Percentiles rank a stretch among this genome's conserved stretches.
phyloP scores from a whole-genome alignment of 2,113 vertebrate species.

The Trogon melanurus region DNA sequence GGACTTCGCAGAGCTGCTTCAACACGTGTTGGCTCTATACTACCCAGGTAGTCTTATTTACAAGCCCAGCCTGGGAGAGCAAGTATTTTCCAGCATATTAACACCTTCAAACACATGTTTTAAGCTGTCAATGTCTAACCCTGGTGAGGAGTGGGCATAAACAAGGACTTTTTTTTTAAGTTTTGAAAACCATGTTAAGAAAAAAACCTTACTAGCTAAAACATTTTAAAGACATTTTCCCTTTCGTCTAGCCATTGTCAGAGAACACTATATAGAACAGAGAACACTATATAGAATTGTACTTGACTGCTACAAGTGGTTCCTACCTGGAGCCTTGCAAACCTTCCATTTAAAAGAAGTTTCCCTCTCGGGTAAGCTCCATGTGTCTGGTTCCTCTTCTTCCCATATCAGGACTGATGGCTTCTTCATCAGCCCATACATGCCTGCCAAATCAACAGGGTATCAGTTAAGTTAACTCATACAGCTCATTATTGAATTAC shows the following conservation, averaged over 20 bases:
- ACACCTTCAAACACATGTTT: not conserved
- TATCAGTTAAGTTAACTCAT: not conserved
- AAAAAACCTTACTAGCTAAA: not conserved
- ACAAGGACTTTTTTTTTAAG: not conserved
- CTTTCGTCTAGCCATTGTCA: not conserved
- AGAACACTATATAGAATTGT: not conserved
- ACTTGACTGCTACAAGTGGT: not conserved
- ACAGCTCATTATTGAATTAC: not conserved
- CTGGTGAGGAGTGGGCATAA: not conserved
- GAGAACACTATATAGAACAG: not conserved
- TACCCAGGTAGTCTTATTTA: not conserved
- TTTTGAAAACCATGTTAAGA: not conserved
- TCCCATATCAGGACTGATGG: constrained; percentile 45
- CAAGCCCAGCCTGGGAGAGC: not conserved
- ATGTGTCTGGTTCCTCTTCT: not conserved
- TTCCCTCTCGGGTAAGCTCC: not conserved
- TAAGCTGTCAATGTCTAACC: not conserved
- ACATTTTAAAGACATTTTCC: not conserved
- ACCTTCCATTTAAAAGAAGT: not conserved
- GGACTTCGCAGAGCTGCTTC: not conserved
- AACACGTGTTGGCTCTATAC: not conserved
- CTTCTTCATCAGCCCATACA: constrained; percentile 47
- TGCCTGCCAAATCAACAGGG: constrained; percentile 26
- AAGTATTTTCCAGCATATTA: not conserved
- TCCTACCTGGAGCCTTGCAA: constrained; percentile 7